Evolutionary conservation across 2,888 invertebrate species (phyloP), one percentile per base, ranked within the genome.

Genomic region (Drosophila vallismaia): DNA sequence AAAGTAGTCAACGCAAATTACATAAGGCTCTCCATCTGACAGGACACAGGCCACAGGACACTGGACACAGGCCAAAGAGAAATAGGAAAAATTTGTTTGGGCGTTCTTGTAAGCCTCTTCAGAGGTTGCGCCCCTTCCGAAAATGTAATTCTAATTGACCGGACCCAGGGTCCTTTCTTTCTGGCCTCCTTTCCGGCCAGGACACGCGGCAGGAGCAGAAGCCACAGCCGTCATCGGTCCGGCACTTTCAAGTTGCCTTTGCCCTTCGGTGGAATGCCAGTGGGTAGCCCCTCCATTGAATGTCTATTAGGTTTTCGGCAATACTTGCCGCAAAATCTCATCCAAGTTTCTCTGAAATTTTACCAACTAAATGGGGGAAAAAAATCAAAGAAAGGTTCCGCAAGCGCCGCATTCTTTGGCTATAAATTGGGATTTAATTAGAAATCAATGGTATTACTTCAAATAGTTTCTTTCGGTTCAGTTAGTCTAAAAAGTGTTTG

Each of bases 51-150:
- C 19, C 40, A 38, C 26, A 36, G 40, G 31, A 19, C 19, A 19
- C 19, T 19, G 26, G 62, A 46, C 63, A 59, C 70, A 66, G 46
- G 45, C 63, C 40, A 40, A 40, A 36, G 4, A 9, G 12, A 2
- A 14, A 42, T 8, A 45, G 60, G 36, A 55, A 64, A 67, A 54
- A 54, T 55, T 63, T 76, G 69, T 14, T 64, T 57, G 74, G 84
- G 85, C 84, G 81, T 83, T 80, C 4, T 4, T 71, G 78, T 83
- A 86, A 86, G 84, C 81, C 82, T 86, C 87, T 82, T 84, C 82
- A 82, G 87, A 82, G 80, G 86, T 83, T 86, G 81, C 86, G 81
- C 81, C 86, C 7, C 84, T 29, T 12, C 7, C 28, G 40, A 69
- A 72, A 77, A 83, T 84, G 68, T 67, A 63, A 71, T 78, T 84